Percentiles rank a stretch among this genome's conserved stretches.
phyloP scores from a whole-genome alignment of 2,888 invertebrate species.

The Neoaliturus tenellus region DNA sequence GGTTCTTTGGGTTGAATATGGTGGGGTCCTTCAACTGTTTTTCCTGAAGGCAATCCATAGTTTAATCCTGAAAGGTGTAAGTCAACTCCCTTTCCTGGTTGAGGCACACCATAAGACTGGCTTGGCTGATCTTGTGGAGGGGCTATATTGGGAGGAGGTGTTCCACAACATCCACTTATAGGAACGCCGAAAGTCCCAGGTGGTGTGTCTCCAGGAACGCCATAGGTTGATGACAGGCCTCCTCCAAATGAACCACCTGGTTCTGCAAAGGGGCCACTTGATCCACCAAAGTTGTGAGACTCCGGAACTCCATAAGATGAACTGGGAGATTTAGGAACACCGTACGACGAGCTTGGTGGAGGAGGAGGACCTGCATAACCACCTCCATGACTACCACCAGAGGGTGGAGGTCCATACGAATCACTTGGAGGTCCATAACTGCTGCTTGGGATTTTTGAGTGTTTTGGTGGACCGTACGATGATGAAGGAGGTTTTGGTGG shows the following conservation, averaged over 20 bases:
- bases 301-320: slow-evolving; percentile 63
- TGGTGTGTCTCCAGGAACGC: slow-evolving; percentile 71
- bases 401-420: slow-evolving; percentile 69
- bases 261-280: slow-evolving; percentile 68
- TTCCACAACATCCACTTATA: slow-evolving; percentile 74
- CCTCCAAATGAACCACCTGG: slow-evolving; percentile 72
- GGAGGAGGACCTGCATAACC: slow-evolving; percentile 54
- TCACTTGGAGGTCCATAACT: slow-evolving; percentile 53
- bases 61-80: slow-evolving; percentile 60
- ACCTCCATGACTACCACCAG: slow-evolving; percentile 19
- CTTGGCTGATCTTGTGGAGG: slow-evolving; percentile 53
- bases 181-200: slow-evolving; percentile 79
- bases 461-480: slow-evolving; percentile 53
- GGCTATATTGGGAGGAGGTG: slow-evolving; percentile 67
- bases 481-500: slow-evolving; percentile 54
- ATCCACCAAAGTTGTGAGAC: slow-evolving; percentile 55
- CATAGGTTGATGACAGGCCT: slow-evolving; percentile 29
- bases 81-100: slow-evolving; percentile 34
- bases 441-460: slow-evolving; percentile 38
- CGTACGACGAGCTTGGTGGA: slow-evolving; percentile 42
- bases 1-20: slow-evolving; percentile 76
- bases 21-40: slow-evolving; percentile 67
- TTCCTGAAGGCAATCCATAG: slow-evolving; percentile 67
- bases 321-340: slow-evolving; percentile 49
- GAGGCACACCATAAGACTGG: slow-evolving; percentile 59